Percentiles rank a stretch among this genome's conserved stretches.
Evolutionary conservation across 2,888 invertebrate genomes (phyloP).

Genomic region (Drosophila tanythrix): DNA sequence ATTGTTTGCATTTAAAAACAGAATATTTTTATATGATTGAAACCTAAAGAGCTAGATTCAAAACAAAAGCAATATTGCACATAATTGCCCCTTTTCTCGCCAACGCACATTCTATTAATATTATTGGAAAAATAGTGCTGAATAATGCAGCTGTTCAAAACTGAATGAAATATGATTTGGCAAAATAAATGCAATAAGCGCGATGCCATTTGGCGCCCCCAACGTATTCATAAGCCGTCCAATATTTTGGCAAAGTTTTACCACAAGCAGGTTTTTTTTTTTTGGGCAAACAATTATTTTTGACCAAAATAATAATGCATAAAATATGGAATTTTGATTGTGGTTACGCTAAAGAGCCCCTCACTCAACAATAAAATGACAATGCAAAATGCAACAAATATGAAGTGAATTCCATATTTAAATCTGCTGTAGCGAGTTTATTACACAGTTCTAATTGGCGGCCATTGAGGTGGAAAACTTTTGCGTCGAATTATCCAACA

Average conservation of each 20-base stretch:
- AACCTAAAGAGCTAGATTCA: neutral
- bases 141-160: constrained; percentile 2
- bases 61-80: neutral
- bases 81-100: neutral
- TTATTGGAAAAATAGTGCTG: neutral
- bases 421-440: constrained; percentile 39
- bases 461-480: constrained; percentile 23
- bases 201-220: neutral
- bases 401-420: constrained; percentile 22
- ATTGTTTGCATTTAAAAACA: neutral
- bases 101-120: neutral
- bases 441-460: constrained; percentile 52
- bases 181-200: constrained; percentile 1
- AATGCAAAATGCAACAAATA: constrained; percentile 1
- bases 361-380: neutral
- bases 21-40: neutral
- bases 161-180: neutral
- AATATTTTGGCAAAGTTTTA: constrained; percentile 40
- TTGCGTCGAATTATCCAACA: neutral
- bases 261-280: constrained; percentile 13
- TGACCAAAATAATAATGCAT: constrained; percentile 13
- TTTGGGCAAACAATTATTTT: constrained; percentile 8
- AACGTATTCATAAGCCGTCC: constrained; percentile 34
- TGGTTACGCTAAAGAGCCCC: constrained; percentile 29
- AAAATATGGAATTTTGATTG: constrained; percentile 45